Conservation (phyloP, 2,113 vertebrate species). For the Sapayoa aenigma region DNA sequence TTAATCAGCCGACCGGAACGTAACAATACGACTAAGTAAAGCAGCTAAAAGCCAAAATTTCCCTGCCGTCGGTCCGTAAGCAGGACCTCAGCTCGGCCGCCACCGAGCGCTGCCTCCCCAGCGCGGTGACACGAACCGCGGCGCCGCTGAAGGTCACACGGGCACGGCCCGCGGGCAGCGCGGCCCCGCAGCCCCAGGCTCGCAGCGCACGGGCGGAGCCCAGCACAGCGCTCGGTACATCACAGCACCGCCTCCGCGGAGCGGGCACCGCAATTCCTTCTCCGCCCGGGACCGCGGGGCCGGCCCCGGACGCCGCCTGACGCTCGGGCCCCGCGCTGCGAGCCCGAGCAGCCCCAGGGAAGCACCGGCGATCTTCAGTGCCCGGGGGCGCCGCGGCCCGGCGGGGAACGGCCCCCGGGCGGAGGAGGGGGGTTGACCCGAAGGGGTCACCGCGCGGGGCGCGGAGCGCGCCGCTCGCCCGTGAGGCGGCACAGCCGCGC, state of each 20-base stretch:
- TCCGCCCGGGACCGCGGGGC: background rate
- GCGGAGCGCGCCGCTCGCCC: background rate
- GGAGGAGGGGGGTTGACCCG: background rate
- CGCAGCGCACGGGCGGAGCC: background rate
- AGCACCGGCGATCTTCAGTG: background rate
- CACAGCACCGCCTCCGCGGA: background rate
- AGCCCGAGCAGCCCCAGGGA: background rate
- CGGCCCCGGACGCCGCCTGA: background rate
- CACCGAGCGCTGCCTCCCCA: background rate
- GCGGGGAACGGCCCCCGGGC: background rate
- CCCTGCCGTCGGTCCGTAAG: background rate
- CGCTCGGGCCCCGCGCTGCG: background rate
- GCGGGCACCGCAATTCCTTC: background rate
- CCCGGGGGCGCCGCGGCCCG: background rate
- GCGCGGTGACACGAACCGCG: rapidly evolving
- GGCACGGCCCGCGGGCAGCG: background rate
- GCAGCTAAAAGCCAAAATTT: background rate
- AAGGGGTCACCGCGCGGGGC: background rate
- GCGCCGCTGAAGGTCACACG: background rate
- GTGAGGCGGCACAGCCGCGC: background rate
- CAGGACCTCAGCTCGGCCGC: background rate
- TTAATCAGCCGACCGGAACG: background rate
- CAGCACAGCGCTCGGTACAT: background rate
- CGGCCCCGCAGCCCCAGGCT: background rate
- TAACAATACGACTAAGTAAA: background rate